These are phyloP conservation scores for Leucopsar rothschildi DNA, from an alignment of 2,113 vertebrate genomes.

Conservation along the genomic window DNA sequence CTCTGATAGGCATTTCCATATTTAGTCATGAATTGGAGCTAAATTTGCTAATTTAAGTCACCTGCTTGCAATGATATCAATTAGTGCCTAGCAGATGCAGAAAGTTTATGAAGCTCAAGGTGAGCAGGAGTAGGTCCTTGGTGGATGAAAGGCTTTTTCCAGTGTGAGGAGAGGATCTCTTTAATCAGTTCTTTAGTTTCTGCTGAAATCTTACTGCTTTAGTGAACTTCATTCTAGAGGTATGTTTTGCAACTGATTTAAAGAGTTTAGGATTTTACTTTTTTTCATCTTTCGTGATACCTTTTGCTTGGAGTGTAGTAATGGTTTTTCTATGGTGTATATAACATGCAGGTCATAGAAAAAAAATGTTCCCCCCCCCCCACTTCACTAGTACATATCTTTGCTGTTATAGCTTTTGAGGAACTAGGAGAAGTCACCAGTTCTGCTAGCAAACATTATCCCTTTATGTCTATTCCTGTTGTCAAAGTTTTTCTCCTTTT, in stretches of 20 bases:
- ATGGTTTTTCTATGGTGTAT: background rate
- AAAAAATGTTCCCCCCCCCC: background rate
- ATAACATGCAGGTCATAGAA: background rate
- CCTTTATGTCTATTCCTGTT: background rate
- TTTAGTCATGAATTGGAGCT: background rate
- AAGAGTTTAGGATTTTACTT: background rate
- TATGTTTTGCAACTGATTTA: background rate
- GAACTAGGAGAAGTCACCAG: background rate
- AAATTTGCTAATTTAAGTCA: background rate
- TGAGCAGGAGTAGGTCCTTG: rapidly evolving
- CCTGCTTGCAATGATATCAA: background rate
- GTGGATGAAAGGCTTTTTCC: background rate
- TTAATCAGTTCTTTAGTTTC: background rate
- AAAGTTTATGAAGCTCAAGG: background rate
- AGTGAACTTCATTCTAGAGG: background rate
- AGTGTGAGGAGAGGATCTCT: rapidly evolving
- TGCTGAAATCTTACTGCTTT: background rate
- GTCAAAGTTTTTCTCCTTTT: background rate
- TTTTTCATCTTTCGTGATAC: background rate
- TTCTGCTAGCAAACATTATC: background rate
- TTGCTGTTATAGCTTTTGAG: background rate
- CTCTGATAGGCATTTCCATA: background rate
- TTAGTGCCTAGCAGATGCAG: background rate
- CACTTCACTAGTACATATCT: background rate
- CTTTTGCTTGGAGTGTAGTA: background rate